A percentile compares a stretch with the other conserved stretches of the same genome.
Conservation (phyloP, 23 tunicate genomes). For the Trididemnum clinides region DNA sequence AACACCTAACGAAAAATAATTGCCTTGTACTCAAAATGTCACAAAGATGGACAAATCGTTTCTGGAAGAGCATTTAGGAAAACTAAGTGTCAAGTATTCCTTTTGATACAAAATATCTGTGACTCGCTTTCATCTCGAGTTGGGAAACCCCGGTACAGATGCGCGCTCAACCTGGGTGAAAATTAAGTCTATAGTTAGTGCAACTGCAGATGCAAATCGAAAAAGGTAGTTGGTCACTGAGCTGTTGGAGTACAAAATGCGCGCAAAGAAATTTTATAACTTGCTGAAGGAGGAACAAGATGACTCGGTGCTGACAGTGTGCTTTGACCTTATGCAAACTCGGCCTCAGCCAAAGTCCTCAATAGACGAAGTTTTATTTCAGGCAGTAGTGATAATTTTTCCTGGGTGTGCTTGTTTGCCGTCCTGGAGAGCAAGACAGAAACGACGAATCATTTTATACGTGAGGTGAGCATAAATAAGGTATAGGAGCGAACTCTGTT, state of each 20-base stretch:
- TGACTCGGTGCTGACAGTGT: constrained; percentile 21
- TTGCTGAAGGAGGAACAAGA: constrained; percentile 16
- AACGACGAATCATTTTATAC: constrained; percentile 15
- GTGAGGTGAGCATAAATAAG: constrained; percentile 23
- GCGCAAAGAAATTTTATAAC: constrained; percentile 14
- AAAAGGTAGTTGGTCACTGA: constrained; percentile 17
- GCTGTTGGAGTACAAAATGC: constrained; percentile 18
- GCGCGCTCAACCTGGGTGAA: constrained; percentile 11
- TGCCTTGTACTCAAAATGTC: not conserved
- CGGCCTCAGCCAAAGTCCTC: constrained; percentile 18
- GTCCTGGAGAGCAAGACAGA: constrained; percentile 23
- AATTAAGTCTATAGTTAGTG: not conserved
- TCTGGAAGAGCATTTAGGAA: not conserved
- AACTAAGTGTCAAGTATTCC: not conserved
- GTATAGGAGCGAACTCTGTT: constrained; percentile 26
- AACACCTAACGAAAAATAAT: not conserved
- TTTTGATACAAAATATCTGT: constrained; percentile 2
- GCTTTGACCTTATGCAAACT: constrained; percentile 28
- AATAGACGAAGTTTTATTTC: constrained; percentile 11
- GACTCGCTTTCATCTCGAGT: not conserved
- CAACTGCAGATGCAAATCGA: not conserved
- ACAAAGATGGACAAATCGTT: not conserved
- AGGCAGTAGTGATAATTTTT: constrained; percentile 20
- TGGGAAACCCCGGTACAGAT: constrained; percentile 3
- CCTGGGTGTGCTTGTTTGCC: constrained; percentile 18